Base-by-base conservation (phyloP, 2,797 vertebrate species). In the Amblyraja radiata region DNA sequence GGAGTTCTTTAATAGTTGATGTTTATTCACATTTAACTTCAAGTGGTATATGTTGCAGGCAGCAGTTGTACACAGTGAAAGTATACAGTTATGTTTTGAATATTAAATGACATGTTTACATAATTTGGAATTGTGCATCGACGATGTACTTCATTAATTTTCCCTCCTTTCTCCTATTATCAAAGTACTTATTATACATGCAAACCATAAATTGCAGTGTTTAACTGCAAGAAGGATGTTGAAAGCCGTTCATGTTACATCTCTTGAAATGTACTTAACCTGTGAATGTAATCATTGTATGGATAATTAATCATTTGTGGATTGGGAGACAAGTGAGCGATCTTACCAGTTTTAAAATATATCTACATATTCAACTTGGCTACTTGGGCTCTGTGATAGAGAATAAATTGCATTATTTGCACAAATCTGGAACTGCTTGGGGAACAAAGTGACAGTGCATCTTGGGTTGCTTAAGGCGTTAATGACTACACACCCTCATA, bases 391-490 rank as follows among this genome's bases (percentile, higher is more conserved):
- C n/a, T 88, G n/a, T 65, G n/a, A 76, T 92, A 92, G 90, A 92
- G 46, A 92, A 92, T 46, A 74, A 76, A 92, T 92, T 92, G 90
- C 90, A 92, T 92, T 92, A 54, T 92, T 92, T 92, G 71, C 90
- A 92, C 90, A 92, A 92, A 54, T 92, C 71, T 76, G 74, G 25
- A 76, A 92, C 39, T 92, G 90, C 68, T 92, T 92, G 39, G 71
- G 36, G 90, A 92, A 92, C 68, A 92, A 92, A 92, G 71, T 92
- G 90, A 92, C 71, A 92, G 21, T 92, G 90, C 25, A 76, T 92
- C 39, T 91, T 74, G 39, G 39, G 68, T 92, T 92, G 90, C 90
- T 92, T 92, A 92, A 58, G 71, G 71, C 90, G 76, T 92, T 74
- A 74, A 54, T 74, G 21, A 91, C 68, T 54, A 54, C 74, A 91